Conservation (phyloP, 2,113 vertebrate genomes). For the Nesoenas mayeri region DNA sequence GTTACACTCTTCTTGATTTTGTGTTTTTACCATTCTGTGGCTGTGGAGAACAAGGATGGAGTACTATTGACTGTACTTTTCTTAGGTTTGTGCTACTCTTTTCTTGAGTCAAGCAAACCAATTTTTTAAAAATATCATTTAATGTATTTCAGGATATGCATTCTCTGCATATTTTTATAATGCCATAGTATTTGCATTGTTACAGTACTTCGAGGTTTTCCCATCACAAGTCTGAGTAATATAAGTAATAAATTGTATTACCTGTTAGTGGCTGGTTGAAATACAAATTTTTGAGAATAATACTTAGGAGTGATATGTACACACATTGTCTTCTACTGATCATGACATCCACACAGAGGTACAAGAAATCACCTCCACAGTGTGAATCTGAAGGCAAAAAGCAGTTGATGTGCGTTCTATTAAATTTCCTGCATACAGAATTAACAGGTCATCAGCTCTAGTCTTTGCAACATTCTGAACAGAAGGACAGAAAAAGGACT, state of each 20-base stretch:
- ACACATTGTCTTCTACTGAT: neutral
- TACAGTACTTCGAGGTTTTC: neutral
- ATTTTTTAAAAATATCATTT: neutral
- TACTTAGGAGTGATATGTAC: neutral
- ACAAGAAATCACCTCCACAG: neutral
- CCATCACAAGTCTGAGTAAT: neutral
- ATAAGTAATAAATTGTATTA: neutral
- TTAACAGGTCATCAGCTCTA: neutral
- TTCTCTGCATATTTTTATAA: neutral
- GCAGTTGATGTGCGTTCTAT: neutral
- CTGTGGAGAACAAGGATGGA: neutral
- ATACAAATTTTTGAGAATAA: neutral
- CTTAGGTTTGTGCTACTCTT: neutral
- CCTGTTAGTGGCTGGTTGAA: neutral
- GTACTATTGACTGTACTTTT: neutral
- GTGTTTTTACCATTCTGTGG: neutral
- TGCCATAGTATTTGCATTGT: neutral
- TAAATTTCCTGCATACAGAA: neutral
- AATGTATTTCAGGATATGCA: neutral
- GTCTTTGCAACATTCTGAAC: neutral
- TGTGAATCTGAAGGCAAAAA: neutral
- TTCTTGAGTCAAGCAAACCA: neutral
- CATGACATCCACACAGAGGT: neutral
- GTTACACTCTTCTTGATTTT: neutral
- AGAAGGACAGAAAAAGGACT: neutral